Evolutionary conservation across 92 coral and sea anemone genomes (phyloP), one percentile per base, ranked within the genome.

Genomic region (Isaurus tuberculatus): DNA sequence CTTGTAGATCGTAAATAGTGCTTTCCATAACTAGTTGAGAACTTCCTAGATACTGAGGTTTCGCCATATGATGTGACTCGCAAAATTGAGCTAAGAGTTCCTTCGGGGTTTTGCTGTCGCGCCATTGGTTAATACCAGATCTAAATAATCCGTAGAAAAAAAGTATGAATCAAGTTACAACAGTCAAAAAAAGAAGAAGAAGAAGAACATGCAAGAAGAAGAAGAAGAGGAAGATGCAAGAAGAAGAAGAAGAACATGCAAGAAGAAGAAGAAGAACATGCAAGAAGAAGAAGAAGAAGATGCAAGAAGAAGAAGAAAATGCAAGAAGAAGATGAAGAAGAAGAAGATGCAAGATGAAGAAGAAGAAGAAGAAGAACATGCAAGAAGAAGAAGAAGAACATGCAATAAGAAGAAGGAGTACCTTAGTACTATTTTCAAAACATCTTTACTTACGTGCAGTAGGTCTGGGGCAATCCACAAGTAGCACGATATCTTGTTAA

Each of bases 71-170:
- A 40, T 65, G 89, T 33, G 78, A 74, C 29, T 88, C 89, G 68
- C 98, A 92, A 83, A 86, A 87, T 61, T 88, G 88, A 23, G 91
- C 98, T 33, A 96, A 65, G 44, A 96, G 88, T 71, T 94, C 91
- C 72, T 79, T 94, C 19, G 99, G 99, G 23, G 95, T 96, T 58
- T 86, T 89, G 6, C 91, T 88, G 67, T 92, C 95, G 11, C 99
- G 95, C 99, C 99, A 96, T 65, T 84, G 86, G 89, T 96, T 96
- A 22, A 89, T 86, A 11, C 99, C 99, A 48, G 99, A 94, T 15
- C 99, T 96, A 25, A 22, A 55, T 5, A 20, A 53, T 53, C 63
- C 23, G 8, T 8, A 3, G n/a, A 46, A 19, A 2, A 46, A 46
- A 46, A 46, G 2, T 42, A 11, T 2, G 0, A 46, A 55, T 19